phyloP scores from a whole-genome alignment of 2,888 invertebrate genomes.

The Cerceris rybyensis region DNA sequence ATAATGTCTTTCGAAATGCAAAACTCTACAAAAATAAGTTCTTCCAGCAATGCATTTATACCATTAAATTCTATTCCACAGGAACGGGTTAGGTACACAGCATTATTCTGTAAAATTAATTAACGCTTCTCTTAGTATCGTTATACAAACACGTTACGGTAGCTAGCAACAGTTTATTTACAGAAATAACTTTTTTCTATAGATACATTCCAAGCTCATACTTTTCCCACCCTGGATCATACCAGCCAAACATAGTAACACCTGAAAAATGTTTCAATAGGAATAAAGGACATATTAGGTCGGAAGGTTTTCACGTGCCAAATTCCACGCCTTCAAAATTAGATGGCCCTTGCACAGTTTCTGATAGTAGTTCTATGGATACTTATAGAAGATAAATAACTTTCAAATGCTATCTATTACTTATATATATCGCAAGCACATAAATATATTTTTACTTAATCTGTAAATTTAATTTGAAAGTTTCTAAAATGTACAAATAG shows the following conservation, averaged over 20 bases:
- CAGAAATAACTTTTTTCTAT: not conserved
- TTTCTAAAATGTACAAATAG: no score
- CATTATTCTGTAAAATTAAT: not conserved
- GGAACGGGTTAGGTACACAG: not conserved
- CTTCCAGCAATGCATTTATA: not conserved
- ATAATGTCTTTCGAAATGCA: conserved; percentile 10
- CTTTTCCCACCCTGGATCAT: not conserved
- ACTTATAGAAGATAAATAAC: conserved; percentile 8
- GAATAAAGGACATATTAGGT: not conserved
- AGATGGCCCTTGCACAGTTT: not conserved
- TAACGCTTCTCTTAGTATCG: no score
- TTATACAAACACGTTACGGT: not conserved
- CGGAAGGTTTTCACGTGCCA: conserved; percentile 31
- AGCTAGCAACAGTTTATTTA: not conserved
- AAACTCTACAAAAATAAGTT: not conserved
- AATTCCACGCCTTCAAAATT: not conserved
- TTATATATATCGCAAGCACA: no score
- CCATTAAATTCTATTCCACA: not conserved
- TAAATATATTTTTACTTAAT: not conserved
- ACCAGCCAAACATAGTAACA: not conserved
- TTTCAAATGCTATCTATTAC: not conserved
- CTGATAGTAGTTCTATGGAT: not conserved
- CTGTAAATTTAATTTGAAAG: not conserved
- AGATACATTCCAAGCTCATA: conserved; percentile 4
- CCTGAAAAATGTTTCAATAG: not conserved